Conservation (phyloP, 2,797 vertebrate genomes). For the Crocodylus rhombifer region DNA sequence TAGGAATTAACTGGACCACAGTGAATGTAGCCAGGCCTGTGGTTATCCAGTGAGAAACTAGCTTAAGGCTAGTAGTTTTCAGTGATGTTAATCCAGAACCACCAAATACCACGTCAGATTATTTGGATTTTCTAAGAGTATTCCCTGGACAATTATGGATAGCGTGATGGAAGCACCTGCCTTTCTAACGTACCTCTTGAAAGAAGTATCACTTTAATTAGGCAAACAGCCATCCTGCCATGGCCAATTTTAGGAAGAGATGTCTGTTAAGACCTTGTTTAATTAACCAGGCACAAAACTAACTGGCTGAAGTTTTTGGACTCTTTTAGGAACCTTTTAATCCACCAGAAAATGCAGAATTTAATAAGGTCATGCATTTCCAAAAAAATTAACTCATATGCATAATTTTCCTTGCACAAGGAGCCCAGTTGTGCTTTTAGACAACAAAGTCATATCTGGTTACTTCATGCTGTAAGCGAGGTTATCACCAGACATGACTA, state of each 20-base stretch:
- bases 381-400: background rate
- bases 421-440: background rate
- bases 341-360: background rate
- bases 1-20: background rate
- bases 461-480: background rate
- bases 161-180: background rate
- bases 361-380: constrained; percentile 23
- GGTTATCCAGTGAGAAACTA: background rate
- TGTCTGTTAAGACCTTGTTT: constrained; percentile 39
- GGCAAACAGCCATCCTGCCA: background rate
- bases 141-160: background rate
- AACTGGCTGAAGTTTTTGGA: background rate
- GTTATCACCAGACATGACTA: background rate
- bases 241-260: background rate
- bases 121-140: background rate
- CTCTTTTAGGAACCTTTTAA: background rate
- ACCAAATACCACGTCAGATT: background rate
- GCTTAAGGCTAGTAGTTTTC: background rate
- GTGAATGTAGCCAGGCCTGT: background rate
- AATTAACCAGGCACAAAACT: constrained; percentile 7
- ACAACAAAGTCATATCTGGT: background rate
- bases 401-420: background rate
- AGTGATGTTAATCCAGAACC: background rate
- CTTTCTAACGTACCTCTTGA: background rate
- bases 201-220: background rate